Base-by-base conservation (phyloP, 2,113 vertebrate species). In the Chitala chitala region DNA sequence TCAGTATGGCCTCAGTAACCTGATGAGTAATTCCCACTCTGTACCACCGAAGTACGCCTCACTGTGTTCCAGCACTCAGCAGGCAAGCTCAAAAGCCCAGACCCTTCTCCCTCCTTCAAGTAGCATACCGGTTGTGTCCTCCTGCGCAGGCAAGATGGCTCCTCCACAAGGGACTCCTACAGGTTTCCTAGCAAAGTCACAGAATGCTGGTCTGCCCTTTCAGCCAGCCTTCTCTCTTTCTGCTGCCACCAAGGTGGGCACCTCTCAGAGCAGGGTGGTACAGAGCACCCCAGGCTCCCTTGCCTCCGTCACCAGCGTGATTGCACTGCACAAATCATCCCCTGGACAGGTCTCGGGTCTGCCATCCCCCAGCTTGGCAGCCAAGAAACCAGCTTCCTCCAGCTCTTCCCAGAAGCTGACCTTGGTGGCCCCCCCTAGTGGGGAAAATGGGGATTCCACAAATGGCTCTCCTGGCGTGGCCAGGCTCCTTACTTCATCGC, bases 391-490 rank as follows among this genome's bases (percentile, higher is more conserved):
- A n/a, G n/a, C n/a, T n/a, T n/a, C n/a, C n/a, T n/a, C n/a, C n/a
- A n/a, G n/a, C 0, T 81, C 90, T 29, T 83, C 92, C 2, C 91
- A 92, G 77, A 94, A 92, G 78, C 80, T 93, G 72, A 94, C 91
- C 5, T 76, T 94, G 76, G 91, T 94, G 80, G 92, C 93, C 1
- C 91, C 91, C 10, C 92, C 93, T 0, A 90, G 91, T 17, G 91
- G 91, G 36, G 88, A 89, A 33, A 91, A 90, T 0, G 91, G 90
- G 75, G 89, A 92, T 77, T 90, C 91, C 10, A 80, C 90, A 0
- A 87, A 89, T 51, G 89, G 91, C 56, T 91, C 91, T 2, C 92
- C 93, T 80, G 92, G 92, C 0, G 92, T 94, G 71, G 93, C 92
- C 72, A 93, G 94, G 76, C 36, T 94, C 72, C 72, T 94, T 79